Percentiles rank a stretch among this genome's conserved stretches.
Evolutionary conservation across 1,140 invertebrate genomes (phyloP).

Genomic region (Probaryconus sp.): DNA sequence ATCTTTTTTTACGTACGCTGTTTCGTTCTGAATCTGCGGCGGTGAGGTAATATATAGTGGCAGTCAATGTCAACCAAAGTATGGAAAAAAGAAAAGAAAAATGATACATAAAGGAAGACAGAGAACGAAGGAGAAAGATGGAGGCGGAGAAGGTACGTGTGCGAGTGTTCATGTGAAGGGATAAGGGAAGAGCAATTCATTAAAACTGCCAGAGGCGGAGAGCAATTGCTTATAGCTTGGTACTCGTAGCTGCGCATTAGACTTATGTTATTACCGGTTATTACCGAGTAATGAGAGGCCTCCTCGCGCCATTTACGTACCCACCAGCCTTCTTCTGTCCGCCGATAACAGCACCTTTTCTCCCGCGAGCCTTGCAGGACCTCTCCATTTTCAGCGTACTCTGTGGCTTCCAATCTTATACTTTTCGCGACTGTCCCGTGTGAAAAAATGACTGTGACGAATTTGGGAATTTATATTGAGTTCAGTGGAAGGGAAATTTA

Average conservation of each 20-base stretch:
- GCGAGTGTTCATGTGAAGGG: constrained; percentile 12
- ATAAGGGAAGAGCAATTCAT: constrained; percentile 64
- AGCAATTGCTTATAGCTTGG: constrained; percentile 66
- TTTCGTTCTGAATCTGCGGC: too few relatives aligned
- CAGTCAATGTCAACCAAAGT: constrained; percentile 50
- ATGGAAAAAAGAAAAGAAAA: constrained; percentile 39
- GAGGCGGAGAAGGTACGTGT: constrained; percentile 7
- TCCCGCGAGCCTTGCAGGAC: too few relatives aligned
- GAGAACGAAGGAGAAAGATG: too few relatives aligned
- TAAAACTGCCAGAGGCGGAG: constrained; percentile 69
- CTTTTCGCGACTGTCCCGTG: too few relatives aligned
- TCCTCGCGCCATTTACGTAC: constrained; percentile 68
- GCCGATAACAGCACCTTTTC: constrained; percentile 4
- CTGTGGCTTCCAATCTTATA: too few relatives aligned
- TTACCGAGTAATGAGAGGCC: constrained; percentile 69
- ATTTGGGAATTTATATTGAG: too few relatives aligned
- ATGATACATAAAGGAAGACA: too few relatives aligned
- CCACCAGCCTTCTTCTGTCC: constrained; percentile 25
- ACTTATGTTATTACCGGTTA: constrained; percentile 70
- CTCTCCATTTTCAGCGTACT: too few relatives aligned
- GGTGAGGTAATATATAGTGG: constrained; percentile 33
- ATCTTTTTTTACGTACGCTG: too few relatives aligned
- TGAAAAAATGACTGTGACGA: too few relatives aligned
- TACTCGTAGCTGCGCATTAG: constrained; percentile 68
- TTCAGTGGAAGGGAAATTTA: too few relatives aligned